phyloP scores from a whole-genome alignment of 2,113 vertebrate genomes.

The Salvelinus namaycush region DNA sequence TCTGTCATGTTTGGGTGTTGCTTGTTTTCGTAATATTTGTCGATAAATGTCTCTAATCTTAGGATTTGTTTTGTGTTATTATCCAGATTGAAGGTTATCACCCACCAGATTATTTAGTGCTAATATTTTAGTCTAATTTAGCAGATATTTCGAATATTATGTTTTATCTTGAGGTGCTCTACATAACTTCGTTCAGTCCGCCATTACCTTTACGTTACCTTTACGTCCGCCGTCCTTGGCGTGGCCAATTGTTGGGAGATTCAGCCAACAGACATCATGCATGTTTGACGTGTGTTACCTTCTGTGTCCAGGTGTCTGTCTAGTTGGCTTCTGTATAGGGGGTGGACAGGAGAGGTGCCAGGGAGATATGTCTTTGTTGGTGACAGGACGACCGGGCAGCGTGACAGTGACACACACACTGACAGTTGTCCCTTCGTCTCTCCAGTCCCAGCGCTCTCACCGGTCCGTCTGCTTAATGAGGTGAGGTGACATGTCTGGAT shows the following conservation, averaged over 20 bases:
- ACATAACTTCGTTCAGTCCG: no score
- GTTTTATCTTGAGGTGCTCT: no score
- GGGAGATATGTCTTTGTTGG: not conserved
- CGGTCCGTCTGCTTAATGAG: slow-evolving; percentile 34
- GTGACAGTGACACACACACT: slow-evolving; percentile 4
- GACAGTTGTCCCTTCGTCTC: slow-evolving; percentile 16
- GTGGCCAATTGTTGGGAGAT: not conserved
- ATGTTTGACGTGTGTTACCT: not conserved
- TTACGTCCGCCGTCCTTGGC: no score
- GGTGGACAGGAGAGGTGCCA: not conserved
- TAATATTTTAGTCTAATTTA: no score
- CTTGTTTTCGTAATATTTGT: no score
- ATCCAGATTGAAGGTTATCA: no score
- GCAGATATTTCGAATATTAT: no score
- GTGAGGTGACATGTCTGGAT: slow-evolving; percentile 27
- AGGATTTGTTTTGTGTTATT: no score
- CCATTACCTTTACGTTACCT: no score
- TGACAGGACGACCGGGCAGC: not conserved
- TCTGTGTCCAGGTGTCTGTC: not conserved
- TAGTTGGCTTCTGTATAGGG: not conserved
- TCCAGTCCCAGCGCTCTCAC: slow-evolving; percentile 7
- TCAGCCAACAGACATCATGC: not conserved
- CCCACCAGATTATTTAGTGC: no score
- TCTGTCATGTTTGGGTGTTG: no score
- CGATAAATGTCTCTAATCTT: no score